Evolutionary conservation across 1,140 invertebrate genomes (phyloP), one percentile per base, ranked within the genome.

Genomic region (Calephelis virginiensis): DNA sequence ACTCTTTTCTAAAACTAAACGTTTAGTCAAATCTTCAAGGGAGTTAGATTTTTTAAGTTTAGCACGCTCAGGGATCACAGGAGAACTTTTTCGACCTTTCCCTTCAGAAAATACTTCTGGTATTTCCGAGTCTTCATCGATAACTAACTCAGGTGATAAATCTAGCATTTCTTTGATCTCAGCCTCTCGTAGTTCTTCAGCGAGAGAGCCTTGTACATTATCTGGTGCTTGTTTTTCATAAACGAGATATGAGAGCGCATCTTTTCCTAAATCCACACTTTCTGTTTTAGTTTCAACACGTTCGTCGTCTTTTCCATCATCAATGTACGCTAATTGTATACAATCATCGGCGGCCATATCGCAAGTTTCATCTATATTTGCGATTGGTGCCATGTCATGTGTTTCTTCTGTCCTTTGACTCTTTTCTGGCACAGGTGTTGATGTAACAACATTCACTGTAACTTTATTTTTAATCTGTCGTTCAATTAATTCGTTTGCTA

Each of bases 21-120:
- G 61, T 38, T 81, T 80, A 0, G 80, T 82, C 38, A 91, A 67
- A 66, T 91, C 85, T 68, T 91, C 89, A 48, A 89, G 65, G 0
- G 89, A 91, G 56, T 89, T 91, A 0, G 85, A 80, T 65, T 88
- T 89, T 50, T 87, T 89, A 6, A 89, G 47, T 64, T 91, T 91
- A 6, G 85, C 89, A 37, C 86, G 62, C 17, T 89, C 85, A 0
- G 85, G 85, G 43, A 89, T 80, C 0, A 87, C 72, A 0, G 85
- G 85, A 0, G 86, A 86, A 9, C 78, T 83, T 46, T 73, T 74
- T 7, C 80, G 53, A 5, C 81, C 77, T 48, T 78, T 86, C 0
- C 83, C 67, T 28, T 89, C 86, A 1, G 77, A 71, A 28, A 85
- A 88, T 8, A 87, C 78, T 49, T 86, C 83, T 1, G 84, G 84